Evolutionary conservation across 2,113 vertebrate species (phyloP).

Genomic region (Sus scrofa): DNA sequence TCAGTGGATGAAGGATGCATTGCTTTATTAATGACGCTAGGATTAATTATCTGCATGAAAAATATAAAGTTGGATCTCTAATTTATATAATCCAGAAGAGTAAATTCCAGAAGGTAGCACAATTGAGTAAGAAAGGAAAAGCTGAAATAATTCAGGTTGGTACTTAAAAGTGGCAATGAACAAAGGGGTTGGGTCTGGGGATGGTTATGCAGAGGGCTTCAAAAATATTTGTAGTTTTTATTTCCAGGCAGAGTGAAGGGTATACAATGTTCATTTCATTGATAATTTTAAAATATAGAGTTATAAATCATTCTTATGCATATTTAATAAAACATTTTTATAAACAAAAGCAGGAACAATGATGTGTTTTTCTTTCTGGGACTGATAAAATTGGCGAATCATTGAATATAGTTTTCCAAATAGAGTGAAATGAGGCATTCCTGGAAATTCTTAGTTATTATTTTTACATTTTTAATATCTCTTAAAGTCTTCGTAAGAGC

Average conservation of each 20-base stretch:
- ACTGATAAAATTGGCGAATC: background rate
- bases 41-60: background rate
- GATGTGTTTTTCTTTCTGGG: background rate
- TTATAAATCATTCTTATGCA: background rate
- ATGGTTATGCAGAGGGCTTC: background rate
- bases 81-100: background rate
- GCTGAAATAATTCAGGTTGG: background rate
- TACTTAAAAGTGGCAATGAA: background rate
- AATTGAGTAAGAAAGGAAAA: background rate
- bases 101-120: background rate
- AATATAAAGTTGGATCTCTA: background rate
- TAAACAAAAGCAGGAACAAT: background rate
- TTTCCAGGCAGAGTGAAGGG: background rate
- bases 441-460: constrained; percentile 18
- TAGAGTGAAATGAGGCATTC: background rate
- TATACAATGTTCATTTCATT: background rate
- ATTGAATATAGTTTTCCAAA: constrained; percentile 7
- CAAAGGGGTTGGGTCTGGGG: background rate
- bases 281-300: background rate
- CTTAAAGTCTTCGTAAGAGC: background rate
- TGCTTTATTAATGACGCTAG: background rate
- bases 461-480: background rate
- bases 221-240: background rate
- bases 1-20: background rate
- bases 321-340: background rate